These are phyloP conservation scores for Amazona guildingii DNA, from an alignment of 2,113 vertebrate species.

Conservation along the genomic window DNA sequence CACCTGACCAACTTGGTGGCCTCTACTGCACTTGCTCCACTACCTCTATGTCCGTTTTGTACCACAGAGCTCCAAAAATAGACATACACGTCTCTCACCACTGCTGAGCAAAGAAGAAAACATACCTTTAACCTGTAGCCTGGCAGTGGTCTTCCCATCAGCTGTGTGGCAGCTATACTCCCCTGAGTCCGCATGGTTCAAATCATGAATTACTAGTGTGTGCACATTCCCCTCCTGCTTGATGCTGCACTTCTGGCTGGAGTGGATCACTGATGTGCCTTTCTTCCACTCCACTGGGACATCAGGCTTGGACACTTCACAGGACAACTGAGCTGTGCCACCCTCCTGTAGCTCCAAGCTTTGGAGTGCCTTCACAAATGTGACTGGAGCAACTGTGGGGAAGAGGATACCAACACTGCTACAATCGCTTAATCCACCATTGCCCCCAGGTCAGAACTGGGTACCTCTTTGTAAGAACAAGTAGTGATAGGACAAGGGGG, in stretches of 20 bases:
- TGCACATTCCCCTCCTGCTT: conserved; percentile 73
- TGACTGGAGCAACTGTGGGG: background rate
- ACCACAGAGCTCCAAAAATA: background rate
- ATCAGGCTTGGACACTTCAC: conserved; percentile 78
- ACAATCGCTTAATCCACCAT: background rate
- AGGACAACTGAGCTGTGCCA: conserved; percentile 75
- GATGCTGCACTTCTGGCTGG: conserved; percentile 79
- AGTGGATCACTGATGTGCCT: conserved; percentile 60
- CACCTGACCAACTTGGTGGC: background rate
- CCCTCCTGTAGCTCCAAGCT: conserved; percentile 73
- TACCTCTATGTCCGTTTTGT: rapidly evolving
- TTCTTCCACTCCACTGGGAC: conserved; percentile 80
- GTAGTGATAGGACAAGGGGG: background rate
- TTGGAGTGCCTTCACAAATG: conserved; percentile 45
- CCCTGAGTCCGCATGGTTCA: conserved; percentile 75
- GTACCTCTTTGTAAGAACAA: background rate
- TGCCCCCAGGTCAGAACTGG: background rate
- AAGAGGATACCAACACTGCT: background rate
- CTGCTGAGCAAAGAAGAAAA: background rate
- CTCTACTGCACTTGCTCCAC: background rate
- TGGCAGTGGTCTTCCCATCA: conserved; percentile 75
- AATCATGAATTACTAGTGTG: conserved; percentile 70
- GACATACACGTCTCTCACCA: rapidly evolving
- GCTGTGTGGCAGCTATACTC: conserved; percentile 83
- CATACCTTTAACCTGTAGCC: conserved; percentile 84